Conservation (phyloP, 30 jellyfish, hydroid and myxozoan species). For the Nemopilema nomurai region DNA sequence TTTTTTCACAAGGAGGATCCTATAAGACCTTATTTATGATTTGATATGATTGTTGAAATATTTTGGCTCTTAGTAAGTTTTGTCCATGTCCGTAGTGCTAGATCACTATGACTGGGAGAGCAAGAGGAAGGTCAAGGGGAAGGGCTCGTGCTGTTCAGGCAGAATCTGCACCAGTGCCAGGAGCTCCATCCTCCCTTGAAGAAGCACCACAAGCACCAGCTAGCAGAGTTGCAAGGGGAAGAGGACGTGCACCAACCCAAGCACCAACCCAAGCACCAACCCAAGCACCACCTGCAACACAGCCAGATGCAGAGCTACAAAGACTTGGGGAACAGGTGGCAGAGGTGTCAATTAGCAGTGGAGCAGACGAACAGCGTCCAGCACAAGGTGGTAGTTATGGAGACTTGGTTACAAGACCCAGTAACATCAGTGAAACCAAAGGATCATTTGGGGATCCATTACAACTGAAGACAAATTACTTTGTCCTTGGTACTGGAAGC, state of each 20-base stretch:
- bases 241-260: conserved; percentile 79
- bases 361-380: conserved; percentile 57
- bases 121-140: conserved; percentile 92
- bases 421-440: conserved; percentile 9
- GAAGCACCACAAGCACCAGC: conserved; percentile 64
- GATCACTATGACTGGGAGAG: conserved; percentile 86
- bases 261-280: conserved; percentile 58
- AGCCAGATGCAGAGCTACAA: conserved; percentile 40
- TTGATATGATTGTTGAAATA: too few relatives aligned
- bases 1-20: too few relatives aligned
- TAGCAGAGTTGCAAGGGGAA: conserved; percentile 73
- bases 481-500: conserved; percentile 52
- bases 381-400: conserved; percentile 47
- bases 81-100: neutral
- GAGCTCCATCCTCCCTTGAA: conserved; percentile 69
- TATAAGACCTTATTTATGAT: too few relatives aligned
- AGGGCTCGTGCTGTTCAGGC: conserved; percentile 65
- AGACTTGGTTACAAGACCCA: conserved; percentile 32
- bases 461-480: conserved; percentile 67
- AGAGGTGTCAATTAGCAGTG: conserved; percentile 22
- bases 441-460: conserved; percentile 69
- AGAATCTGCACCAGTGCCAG: conserved; percentile 78
- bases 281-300: conserved; percentile 20
- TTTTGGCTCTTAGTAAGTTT: too few relatives aligned
- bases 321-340: conserved; percentile 64